Percentiles rank a stretch among this genome's conserved stretches.
Conservation (phyloP, 1,140 invertebrate genomes). For the roundworm (Caenorhabditis elegans) region WBcel235 BX284604.4:14827501-14828000, state of each 20-base stretch:
- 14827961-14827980: no score
- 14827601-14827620: constrained; percentile 39
- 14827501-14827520: constrained; percentile 36
- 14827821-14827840: background rate
- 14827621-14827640: constrained; percentile 46
- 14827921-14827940: no score
- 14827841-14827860: background rate
- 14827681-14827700: constrained; percentile 1
- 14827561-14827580: constrained; percentile 48
- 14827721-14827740: constrained; percentile 14
- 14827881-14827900: background rate
- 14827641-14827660: background rate
- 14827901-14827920: no score
- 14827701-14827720: constrained; percentile 35
- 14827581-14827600: constrained; percentile 26
- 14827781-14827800: constrained; percentile 39
- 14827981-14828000: no score
- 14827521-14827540: constrained; percentile 51
- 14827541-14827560: constrained; percentile 53
- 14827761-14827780: background rate
- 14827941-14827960: no score
- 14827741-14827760: background rate
- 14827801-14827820: constrained; percentile 7
- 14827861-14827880: background rate
- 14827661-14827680: background rate